Percentiles rank a stretch among this genome's conserved stretches.
phyloP scores from a whole-genome alignment of 2,888 invertebrate species.

The Andrena camellia region DNA sequence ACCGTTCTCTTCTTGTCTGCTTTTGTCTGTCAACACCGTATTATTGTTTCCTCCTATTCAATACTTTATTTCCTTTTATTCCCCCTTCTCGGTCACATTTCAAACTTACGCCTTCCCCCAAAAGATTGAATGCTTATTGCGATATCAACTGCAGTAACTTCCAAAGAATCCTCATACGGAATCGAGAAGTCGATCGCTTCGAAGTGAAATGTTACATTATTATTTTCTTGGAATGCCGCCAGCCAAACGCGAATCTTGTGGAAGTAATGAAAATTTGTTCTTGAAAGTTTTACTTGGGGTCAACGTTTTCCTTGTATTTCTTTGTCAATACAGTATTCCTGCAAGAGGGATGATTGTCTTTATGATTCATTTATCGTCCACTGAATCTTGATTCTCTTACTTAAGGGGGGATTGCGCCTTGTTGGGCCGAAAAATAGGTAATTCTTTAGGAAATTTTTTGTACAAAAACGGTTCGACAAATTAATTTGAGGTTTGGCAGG shows the following conservation, averaged over 20 bases:
- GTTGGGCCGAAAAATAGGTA: too few species aligned
- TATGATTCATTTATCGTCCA: neutral
- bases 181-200: conserved; percentile 61
- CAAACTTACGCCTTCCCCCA: neutral
- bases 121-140: conserved; percentile 33
- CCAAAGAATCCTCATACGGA: conserved; percentile 27
- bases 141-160: conserved; percentile 36
- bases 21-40: neutral
- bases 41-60: neutral
- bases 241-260: conserved; percentile 53
- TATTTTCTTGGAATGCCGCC: conserved; percentile 70
- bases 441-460: too few species aligned
- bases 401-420: too few species aligned
- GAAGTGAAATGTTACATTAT: conserved; percentile 74
- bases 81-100: neutral
- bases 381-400: conserved; percentile 14
- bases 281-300: conserved; percentile 58
- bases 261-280: conserved; percentile 70
- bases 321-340: conserved; percentile 26
- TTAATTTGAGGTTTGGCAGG: too few species aligned
- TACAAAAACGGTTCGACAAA: too few species aligned
- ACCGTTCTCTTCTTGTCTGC: neutral
- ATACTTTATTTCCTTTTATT: neutral
- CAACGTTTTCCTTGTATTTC: conserved; percentile 40
- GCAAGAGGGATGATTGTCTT: neutral